phyloP scores from a whole-genome alignment of 2,888 invertebrate species.

The Acleris cristana region DNA sequence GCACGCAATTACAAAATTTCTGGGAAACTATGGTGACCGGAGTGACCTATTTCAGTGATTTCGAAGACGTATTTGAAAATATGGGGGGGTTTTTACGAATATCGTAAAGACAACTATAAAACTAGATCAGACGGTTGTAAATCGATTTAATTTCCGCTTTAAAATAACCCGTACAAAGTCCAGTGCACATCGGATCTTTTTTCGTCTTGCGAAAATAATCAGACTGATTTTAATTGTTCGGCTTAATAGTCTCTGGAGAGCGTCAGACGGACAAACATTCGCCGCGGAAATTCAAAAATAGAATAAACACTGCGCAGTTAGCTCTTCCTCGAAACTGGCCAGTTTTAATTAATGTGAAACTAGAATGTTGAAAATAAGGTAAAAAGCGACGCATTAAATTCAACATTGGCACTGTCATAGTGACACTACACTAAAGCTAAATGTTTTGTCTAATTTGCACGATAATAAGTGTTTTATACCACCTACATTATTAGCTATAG shows the following conservation, averaged over 20 bases:
- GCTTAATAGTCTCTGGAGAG: constrained; percentile 52
- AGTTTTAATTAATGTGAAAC: constrained; percentile 29
- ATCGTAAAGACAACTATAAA: no score
- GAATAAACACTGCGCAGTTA: constrained; percentile 45
- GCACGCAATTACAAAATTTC: no score
- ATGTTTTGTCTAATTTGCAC: no score
- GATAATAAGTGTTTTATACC: no score
- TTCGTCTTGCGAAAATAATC: constrained; percentile 66
- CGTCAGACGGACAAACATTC: constrained; percentile 56
- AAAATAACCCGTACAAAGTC: constrained; percentile 2
- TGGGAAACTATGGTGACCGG: no score
- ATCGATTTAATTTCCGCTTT: background rate
- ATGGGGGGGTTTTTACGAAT: no score
- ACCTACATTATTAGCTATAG: no score
- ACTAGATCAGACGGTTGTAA: background rate
- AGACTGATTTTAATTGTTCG: constrained; percentile 67
- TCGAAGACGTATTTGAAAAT: no score
- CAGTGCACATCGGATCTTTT: constrained; percentile 52
- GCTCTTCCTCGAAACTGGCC: constrained; percentile 42
- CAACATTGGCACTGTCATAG: no score
- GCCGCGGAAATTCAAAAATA: constrained; percentile 61
- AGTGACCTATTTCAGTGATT: no score
- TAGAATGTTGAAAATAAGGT: constrained; percentile 6
- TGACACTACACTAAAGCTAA: no score
- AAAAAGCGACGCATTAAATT: background rate